Percentiles rank a stretch among this genome's conserved stretches.
Evolutionary conservation across 2,797 vertebrate species (phyloP).

Genomic region (Tangara arthus): DNA sequence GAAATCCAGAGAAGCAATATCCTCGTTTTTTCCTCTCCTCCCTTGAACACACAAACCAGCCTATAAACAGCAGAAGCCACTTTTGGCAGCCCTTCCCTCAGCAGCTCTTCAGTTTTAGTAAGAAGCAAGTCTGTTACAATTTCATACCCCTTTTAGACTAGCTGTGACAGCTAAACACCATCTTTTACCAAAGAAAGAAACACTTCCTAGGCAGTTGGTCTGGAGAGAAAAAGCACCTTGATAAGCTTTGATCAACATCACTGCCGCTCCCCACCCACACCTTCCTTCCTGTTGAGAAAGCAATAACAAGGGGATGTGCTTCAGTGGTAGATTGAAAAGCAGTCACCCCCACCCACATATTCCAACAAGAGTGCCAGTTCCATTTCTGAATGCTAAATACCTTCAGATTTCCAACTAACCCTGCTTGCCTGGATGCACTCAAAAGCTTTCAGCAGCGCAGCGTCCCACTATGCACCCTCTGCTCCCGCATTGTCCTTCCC

Average conservation of each 20-base stretch:
- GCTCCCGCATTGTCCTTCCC: not conserved
- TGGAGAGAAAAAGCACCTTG: not conserved
- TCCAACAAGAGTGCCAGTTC: not conserved
- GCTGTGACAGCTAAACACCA: not conserved
- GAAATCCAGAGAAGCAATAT: not conserved
- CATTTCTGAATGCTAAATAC: not conserved
- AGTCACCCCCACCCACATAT: not conserved
- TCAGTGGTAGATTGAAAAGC: not conserved
- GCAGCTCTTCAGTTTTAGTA: not conserved
- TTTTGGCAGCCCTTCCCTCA: not conserved
- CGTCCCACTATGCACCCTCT: not conserved
- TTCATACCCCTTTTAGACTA: not conserved
- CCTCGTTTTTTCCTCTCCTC: not conserved
- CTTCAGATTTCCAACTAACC: not conserved
- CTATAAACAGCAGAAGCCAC: not conserved
- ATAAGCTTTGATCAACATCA: not conserved
- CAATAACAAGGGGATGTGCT: not conserved
- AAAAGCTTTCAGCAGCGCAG: not conserved
- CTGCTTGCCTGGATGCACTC: not conserved
- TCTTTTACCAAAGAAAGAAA: not conserved
- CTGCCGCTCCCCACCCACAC: not conserved
- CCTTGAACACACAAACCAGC: not conserved
- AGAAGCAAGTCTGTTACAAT: not conserved
- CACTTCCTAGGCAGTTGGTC: not conserved
- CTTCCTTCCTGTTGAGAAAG: conserved; percentile 1